Base-by-base conservation (phyloP, 2,113 vertebrate genomes). In the Amphilophus citrinellus region DNA sequence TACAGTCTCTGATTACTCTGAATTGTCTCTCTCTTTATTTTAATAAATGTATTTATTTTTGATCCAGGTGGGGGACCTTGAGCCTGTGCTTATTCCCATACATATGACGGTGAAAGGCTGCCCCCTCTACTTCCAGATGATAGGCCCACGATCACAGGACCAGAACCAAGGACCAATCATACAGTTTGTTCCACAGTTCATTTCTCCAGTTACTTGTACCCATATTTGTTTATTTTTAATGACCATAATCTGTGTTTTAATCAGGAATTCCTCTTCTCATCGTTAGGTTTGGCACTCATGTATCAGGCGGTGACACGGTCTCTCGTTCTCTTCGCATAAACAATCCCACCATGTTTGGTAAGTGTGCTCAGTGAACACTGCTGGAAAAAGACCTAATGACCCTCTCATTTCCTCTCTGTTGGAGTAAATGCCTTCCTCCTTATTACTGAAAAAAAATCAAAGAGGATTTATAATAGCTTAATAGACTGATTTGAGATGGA, bases 301-400 rank as follows among this genome's bases (percentile, higher is more conserved):
- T 97, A 37, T 98, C 97, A 2, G 97, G 97, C 90, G 97, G 97
- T 47, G 92, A 96, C 78, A 97, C 97, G 0, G 85, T 97, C 77
- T 96, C 95, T 37, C 96, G 96, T 3, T 94, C 84, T 20, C 83
- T 99, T 79, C 96, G 77, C 60, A 96, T 99, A 88, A 97, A 97
- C 83, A 99, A 99, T 88, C 96, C 95, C 76, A 96, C 97, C 78
- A 96, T 96, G 59, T 97, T 94, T 84, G 96, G 98, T 99, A 91
- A 95, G 66, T 73, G 95, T 32, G 18, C 11, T 77, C 68, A 63
- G 37, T 14, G 60, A 81, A 50, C 32, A 8, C 17, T 3, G 44
- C 66, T 73, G 6, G 24, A 73, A 30, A 53, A 37, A 4, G 17
- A 24, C 15, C 57, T 79, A 37, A 71, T 71, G 66, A 71, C 57